phyloP scores from a whole-genome alignment of 2,113 vertebrate species.

The Podarcis cretensis region DNA sequence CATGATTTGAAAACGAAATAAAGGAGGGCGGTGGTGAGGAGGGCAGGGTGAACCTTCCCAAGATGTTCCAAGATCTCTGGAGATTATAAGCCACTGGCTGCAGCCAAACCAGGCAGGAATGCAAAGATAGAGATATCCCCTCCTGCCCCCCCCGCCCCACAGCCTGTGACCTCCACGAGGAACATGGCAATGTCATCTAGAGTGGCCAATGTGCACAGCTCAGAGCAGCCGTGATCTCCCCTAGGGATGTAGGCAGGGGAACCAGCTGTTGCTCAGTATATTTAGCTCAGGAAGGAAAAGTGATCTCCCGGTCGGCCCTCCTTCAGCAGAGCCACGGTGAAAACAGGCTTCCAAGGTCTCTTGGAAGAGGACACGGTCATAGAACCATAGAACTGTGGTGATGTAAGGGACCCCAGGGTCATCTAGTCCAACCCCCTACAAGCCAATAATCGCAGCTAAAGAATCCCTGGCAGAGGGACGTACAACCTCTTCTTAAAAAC shows the following conservation, averaged over 20 bases:
- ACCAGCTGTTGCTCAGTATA: slow-evolving; percentile 76
- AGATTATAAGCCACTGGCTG: background rate
- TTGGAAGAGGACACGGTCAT: rapidly evolving
- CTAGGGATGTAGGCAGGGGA: background rate
- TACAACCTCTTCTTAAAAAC: too few relatives aligned
- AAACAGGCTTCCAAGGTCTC: background rate
- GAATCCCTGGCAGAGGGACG: too few relatives aligned
- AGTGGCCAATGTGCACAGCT: background rate
- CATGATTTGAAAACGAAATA: background rate
- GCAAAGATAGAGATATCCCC: too few relatives aligned
- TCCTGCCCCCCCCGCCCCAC: background rate
- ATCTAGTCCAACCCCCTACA: too few relatives aligned
- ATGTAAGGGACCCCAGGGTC: too few relatives aligned
- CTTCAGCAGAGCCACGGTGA: rapidly evolving
- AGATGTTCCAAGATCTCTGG: background rate
- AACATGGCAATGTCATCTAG: slow-evolving; percentile 47
- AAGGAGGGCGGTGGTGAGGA: background rate
- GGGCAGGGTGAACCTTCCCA: too few relatives aligned
- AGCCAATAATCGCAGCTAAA: too few relatives aligned
- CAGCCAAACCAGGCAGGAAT: background rate
- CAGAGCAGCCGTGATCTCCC: slow-evolving; percentile 2
- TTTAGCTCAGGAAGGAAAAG: slow-evolving; percentile 75
- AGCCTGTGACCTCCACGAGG: slow-evolving; percentile 29
- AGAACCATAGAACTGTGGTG: too few relatives aligned
- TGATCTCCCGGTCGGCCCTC: slow-evolving; percentile 54